Percentiles rank a stretch among this genome's conserved stretches.
These are phyloP conservation scores for Tetramorium bicarinatum DNA, from an alignment of 2,888 invertebrate genomes.

Conservation along the genomic window DNA sequence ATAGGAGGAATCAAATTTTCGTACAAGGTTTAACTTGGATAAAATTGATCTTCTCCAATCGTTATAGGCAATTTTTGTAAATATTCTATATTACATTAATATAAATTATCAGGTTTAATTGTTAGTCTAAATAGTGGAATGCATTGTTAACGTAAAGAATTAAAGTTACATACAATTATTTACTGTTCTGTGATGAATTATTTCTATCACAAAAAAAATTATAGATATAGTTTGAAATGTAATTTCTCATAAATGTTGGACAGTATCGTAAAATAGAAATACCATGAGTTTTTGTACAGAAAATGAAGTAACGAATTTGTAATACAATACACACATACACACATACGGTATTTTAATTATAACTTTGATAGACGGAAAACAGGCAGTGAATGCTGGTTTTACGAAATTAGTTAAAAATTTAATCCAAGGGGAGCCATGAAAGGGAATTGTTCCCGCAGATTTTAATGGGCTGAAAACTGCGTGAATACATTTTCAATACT, in stretches of 20 bases:
- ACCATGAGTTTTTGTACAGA: constrained; percentile 22
- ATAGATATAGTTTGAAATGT: not conserved
- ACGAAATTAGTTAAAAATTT: constrained; percentile 48
- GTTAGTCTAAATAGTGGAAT: not conserved
- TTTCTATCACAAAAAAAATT: constrained; percentile 7
- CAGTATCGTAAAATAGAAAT: not conserved
- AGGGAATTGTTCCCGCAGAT: constrained; percentile 36
- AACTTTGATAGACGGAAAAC: constrained; percentile 43
- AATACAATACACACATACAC: constrained; percentile 22
- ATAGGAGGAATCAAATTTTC: not conserved
- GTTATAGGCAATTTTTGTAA: not conserved
- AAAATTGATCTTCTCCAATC: not conserved
- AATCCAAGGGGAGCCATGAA: constrained; percentile 28
- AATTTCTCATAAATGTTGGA: constrained; percentile 13
- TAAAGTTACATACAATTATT: not conserved
- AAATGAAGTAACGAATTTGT: constrained; percentile 37
- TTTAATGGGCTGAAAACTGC: constrained; percentile 37
- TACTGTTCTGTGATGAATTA: not conserved
- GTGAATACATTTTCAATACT: constrained; percentile 4
- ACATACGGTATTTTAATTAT: constrained; percentile 40
- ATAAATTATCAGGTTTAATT: not conserved
- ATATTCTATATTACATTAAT: not conserved
- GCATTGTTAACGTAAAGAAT: not conserved
- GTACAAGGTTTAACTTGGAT: not conserved
- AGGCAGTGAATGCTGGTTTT: constrained; percentile 24